Evolutionary conservation across 2,888 invertebrate genomes (phyloP), one percentile per base, ranked within the genome.

Genomic region (Drosophila borborema): DNA sequence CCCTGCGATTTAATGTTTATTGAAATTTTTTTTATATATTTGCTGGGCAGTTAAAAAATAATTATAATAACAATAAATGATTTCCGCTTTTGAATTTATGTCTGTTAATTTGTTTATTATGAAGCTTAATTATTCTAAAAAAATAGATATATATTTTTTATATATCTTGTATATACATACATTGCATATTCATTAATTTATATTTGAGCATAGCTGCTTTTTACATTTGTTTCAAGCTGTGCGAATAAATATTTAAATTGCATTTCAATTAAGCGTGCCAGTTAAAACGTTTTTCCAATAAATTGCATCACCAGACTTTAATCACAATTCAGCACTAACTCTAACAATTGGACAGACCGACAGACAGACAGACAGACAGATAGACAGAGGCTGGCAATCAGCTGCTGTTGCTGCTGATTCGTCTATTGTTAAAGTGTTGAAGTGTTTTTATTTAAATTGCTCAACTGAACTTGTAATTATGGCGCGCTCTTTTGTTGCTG

Each of bases 371-470:
- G n/a, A 7, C 1, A 9, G 31, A 10, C 10, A 31, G 62, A 28
- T 58, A n/a, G 56, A 53, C 48, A 34, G 49, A 72, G 65, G 36
- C 74, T 40, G 66, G 62, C 58, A 74, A 68, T 72, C 78, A 60
- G 60, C 66, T 60, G 65, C 64, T 72, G 66, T 58, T 64, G 65
- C 55, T 48, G 66, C 43, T 62, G 82, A 77, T 69, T 78, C 66
- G 77, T 58, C 84, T 74, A 82, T 89, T 86, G 85, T 88, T 86
- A 74, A 84, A 82, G 85, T 83, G 86, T 80, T 86, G 85, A 89
- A 80, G 81, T 89, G 87, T 81, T 87, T 87, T 89, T 85, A 89
- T 87, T 87, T 87, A 87, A 89, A 87, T 87, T 83, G 85, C 80
- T 76, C 75, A 85, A 85, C 82, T 86, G 87, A 86, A 89, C 87